Base-by-base conservation (phyloP, 1,140 invertebrate species). In the Ridgeia piscesae region DNA sequence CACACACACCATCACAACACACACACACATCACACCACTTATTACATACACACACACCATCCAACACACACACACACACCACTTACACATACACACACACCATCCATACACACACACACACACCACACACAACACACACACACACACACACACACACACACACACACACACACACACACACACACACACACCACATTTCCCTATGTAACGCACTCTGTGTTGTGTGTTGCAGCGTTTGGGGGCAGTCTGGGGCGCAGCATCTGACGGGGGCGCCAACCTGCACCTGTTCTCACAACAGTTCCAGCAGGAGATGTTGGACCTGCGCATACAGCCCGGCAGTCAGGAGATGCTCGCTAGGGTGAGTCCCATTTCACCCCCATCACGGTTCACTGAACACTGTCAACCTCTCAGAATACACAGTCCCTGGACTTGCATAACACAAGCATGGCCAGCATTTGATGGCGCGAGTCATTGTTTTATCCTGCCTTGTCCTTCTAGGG, bases 201-300 rank as follows among this genome's bases (percentile, higher is more conserved):
- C n/a, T n/a, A n/a, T n/a, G 27, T 77, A 31, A 77, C 58, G 27
- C 11, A 77, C 11, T 2, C 42, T 42, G 42, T 42, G 2, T 77
- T 77, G 58, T 77, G 17, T 77, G 58, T 77, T 77, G 58, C 58
- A 77, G 58, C 58, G 58, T 97, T 97, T 93, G 97, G 58, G 17
- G 58, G 58, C 27, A 77, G 97, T 91, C 98, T 99, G 96, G 98
- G 98, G 89, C 97, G 99, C 92, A 94, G 99, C 99, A 91, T 99
- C 98, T 9, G 99, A 99, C 96, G 99, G 99, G 94, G 98, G 99
- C 91, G 98, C 98, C 89, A 99, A 99, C 97, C 97, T 99, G 91
- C 95, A 95, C 91, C 92, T 95, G 50, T 96, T 95, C 93, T 93
- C 94, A 34, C 94, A 94, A 89, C 93, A 94, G 77, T 95, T 94